Conservation (phyloP, 2,888 invertebrate genomes). For the Chrysopilus asiliformis region DNA sequence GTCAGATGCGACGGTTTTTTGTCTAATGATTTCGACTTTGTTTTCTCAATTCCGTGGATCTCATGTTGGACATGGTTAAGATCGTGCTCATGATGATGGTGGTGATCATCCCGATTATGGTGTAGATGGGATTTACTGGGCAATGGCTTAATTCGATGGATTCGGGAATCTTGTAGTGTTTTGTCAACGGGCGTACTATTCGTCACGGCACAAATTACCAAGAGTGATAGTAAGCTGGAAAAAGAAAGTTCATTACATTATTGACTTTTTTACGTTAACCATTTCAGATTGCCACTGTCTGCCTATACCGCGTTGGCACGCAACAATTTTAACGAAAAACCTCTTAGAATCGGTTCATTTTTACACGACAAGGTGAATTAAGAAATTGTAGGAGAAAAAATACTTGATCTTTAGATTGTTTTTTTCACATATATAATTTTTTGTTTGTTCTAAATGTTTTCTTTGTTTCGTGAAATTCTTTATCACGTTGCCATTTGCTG, state of each 20-base stretch:
- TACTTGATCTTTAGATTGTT: background rate
- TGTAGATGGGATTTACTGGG: slow-evolving; percentile 1
- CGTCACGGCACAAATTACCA: slow-evolving; percentile 6
- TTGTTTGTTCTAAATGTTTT: no score
- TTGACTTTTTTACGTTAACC: no score
- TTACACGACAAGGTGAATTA: background rate
- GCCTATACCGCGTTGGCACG: no score
- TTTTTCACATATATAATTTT: no score
- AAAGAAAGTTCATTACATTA: no score
- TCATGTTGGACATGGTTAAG: no score
- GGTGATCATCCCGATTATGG: slow-evolving; percentile 4
- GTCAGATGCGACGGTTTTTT: slow-evolving; percentile 21
- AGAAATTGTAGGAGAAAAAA: background rate
- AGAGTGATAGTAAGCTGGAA: slow-evolving; percentile 6
- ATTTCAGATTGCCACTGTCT: no score
- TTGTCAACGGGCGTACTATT: slow-evolving; percentile 6
- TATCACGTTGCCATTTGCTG: slow-evolving; percentile 6
- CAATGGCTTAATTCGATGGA: slow-evolving; percentile 9
- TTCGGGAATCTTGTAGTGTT: slow-evolving; percentile 10
- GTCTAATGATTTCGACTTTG: slow-evolving; percentile 19
- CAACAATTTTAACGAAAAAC: no score
- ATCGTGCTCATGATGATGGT: no score
- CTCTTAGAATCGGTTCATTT: no score
- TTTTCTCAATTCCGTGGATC: slow-evolving; percentile 26
- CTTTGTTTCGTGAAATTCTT: no score